Base-by-base conservation (phyloP, 2,888 invertebrate species). In the Thereva unica region DNA sequence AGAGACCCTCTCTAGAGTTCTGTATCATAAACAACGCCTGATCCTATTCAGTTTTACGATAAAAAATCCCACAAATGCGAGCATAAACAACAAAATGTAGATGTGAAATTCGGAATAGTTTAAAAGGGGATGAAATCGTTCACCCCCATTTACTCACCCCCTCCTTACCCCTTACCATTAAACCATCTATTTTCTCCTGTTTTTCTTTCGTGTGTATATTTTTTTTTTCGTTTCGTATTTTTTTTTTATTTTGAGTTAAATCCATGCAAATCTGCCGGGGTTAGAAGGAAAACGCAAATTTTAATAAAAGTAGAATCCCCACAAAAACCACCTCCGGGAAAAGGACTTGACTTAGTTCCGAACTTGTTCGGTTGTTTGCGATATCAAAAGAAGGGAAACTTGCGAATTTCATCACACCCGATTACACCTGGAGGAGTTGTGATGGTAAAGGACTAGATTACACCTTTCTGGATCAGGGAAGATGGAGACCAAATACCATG, bases 21-120 rank as follows among this genome's bases (percentile, higher is more conserved):
- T 57, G 56, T 57, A 64, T 64, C 57, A 67, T 64, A 67, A 40
- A 49, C 57, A 67, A 44, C 55, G 64, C 59, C 38, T 67, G 50
- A 65, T 66, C 68, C 54, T 50, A 53, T 45, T 61, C 49, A 47
- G 49, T 64, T 61, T 65, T 42, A 47, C 41, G 38, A 56, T 50
- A 65, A 65, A 63, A 68, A 68, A 64, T 57, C 68, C 68, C 45
- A 56, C 56, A 68, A 67, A 68, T 68, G 68, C 45, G 65, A 68
- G 54, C 68, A 61, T 68, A 68, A 68, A 68, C 65, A 68, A 67
- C 64, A 47, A 57, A 47, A 61, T 23, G 47, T 47, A 47, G 5
- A 34, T 9, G 45, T 37, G 40, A 41, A 50, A 63, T 34, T 34
- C 42, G 61, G 23, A 49, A 61, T 49, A 61, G 50, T 59, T 59